Evolutionary conservation across 2,113 vertebrate genomes (phyloP).

Genomic region (Antigone vipio): DNA sequence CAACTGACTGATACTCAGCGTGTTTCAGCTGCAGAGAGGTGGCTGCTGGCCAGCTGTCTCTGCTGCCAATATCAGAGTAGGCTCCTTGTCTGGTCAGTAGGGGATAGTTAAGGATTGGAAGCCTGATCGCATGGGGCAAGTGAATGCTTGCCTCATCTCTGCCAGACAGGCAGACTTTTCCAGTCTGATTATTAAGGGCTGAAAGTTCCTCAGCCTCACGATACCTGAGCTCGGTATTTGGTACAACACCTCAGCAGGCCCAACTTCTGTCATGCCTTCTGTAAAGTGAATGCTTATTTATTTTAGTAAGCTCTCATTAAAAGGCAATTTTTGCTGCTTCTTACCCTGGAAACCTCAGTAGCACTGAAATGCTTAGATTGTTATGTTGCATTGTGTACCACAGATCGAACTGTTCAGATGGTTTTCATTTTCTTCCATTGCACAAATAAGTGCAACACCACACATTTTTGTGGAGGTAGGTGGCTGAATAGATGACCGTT

Average conservation of each 20-base stretch:
- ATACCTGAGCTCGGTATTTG: neutral
- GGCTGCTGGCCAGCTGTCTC: slow-evolving; percentile 57
- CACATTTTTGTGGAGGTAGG: neutral
- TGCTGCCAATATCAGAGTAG: neutral
- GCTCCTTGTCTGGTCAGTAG: neutral
- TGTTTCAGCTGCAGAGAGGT: slow-evolving; percentile 45
- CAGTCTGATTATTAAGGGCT: neutral
- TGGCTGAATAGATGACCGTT: neutral
- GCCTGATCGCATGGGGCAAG: neutral
- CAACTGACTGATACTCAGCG: neutral
- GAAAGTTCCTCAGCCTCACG: neutral
- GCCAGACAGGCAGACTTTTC: slow-evolving; percentile 10
- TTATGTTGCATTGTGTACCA: neutral
- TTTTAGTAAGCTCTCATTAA: neutral
- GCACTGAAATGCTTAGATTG: neutral
- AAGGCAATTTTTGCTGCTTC: neutral
- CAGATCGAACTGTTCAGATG: neutral
- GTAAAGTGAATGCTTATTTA: neutral
- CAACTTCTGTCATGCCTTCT: slow-evolving; percentile 1
- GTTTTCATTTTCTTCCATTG: neutral
- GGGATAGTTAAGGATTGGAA: slow-evolving; percentile 2
- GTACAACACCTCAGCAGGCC: neutral
- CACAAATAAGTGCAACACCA: neutral
- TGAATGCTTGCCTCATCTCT: neutral
- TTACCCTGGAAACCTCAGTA: neutral